phyloP scores from a whole-genome alignment of 2,888 invertebrate genomes.

The Unio delphinus region DNA sequence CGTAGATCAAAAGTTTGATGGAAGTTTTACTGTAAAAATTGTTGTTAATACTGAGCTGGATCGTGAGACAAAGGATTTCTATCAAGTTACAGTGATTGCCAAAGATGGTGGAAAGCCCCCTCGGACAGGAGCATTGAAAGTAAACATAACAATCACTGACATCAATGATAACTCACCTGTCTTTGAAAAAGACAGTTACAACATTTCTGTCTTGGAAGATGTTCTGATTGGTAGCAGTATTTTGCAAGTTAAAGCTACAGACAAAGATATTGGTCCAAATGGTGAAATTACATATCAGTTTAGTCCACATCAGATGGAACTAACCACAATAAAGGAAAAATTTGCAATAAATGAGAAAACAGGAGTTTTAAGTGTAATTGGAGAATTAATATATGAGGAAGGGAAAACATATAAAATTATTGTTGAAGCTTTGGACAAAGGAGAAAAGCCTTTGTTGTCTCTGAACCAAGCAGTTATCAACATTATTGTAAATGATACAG shows the following conservation, averaged over 20 bases:
- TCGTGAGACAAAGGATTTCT: constrained; percentile 46
- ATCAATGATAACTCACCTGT: constrained; percentile 56
- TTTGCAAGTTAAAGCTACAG: constrained; percentile 74
- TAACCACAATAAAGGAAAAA: constrained; percentile 33
- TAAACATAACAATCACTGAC: constrained; percentile 51
- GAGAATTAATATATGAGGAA: constrained; percentile 51
- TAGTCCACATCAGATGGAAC: constrained; percentile 43
- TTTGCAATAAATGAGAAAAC: constrained; percentile 50
- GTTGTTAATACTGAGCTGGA: constrained; percentile 46
- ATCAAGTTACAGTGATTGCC: constrained; percentile 51
- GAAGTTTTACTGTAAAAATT: constrained; percentile 52
- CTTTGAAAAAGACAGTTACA: constrained; percentile 38
- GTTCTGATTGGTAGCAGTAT: constrained; percentile 31
- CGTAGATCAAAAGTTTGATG: constrained; percentile 49
- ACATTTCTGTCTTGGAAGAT: constrained; percentile 44
- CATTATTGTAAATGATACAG: constrained; percentile 82
- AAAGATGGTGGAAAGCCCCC: constrained; percentile 50
- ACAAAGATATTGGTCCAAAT: constrained; percentile 49
- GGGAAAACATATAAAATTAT: constrained; percentile 48
- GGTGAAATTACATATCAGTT: constrained; percentile 63
- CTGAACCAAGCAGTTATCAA: constrained; percentile 46
- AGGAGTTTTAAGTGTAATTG: constrained; percentile 54
- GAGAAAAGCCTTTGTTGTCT: constrained; percentile 46
- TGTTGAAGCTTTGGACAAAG: constrained; percentile 57
- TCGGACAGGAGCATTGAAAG: constrained; percentile 38